Evolutionary conservation across 2,113 vertebrate genomes (phyloP).

Genomic region (Sapayoa aenigma): DNA sequence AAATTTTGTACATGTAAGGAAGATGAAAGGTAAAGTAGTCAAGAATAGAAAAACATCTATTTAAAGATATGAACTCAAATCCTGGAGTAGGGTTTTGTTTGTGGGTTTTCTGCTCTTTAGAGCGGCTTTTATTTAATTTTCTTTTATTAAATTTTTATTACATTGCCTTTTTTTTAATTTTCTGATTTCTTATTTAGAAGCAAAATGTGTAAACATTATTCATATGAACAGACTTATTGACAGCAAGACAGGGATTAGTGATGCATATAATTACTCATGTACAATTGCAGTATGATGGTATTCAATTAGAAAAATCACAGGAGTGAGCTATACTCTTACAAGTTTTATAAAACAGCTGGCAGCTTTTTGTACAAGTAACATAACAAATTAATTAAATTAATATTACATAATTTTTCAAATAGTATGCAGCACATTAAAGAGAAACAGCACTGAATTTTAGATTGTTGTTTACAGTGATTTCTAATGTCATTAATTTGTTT

Average conservation of each 20-base stretch:
- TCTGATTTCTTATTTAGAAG: not conserved
- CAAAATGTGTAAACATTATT: not conserved
- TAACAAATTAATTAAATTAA: not conserved
- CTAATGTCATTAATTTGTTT: not conserved
- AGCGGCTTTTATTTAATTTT: not conserved
- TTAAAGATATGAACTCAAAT: not conserved
- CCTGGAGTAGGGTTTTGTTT: not conserved
- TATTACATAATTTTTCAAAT: not conserved
- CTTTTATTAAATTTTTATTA: not conserved
- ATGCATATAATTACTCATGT: not conserved
- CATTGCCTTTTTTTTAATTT: not conserved
- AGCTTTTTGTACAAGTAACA: not conserved
- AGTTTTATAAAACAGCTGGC: not conserved
- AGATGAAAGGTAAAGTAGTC: not conserved
- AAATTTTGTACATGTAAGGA: not conserved
- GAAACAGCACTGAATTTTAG: not conserved
- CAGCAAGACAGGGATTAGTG: not conserved
- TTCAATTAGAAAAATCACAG: constrained; percentile 3
- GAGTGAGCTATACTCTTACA: not conserved
- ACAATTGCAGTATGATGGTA: not conserved
- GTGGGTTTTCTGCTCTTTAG: not conserved
- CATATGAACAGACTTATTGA: not conserved
- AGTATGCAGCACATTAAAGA: not conserved
- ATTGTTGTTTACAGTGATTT: not conserved
- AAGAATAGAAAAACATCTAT: not conserved